Percentiles rank a stretch among this genome's conserved stretches.
phyloP scores from a whole-genome alignment of 2,888 invertebrate species.

The Drosophila recens region DNA sequence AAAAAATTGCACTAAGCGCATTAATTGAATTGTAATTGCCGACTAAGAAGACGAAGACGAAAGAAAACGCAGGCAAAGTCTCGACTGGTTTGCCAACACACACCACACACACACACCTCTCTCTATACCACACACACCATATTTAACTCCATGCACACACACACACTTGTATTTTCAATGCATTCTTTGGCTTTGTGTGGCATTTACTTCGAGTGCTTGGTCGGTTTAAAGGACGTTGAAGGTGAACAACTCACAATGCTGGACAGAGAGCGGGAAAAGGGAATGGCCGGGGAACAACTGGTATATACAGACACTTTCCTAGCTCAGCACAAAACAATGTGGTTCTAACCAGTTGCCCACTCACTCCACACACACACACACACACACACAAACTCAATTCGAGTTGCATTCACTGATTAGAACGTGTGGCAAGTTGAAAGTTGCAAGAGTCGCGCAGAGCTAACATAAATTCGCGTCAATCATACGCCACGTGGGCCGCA shows the following conservation, averaged over 20 bases:
- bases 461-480: slow-evolving; percentile 80
- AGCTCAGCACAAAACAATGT: slow-evolving; percentile 20
- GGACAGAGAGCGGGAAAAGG: not conserved
- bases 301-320: slow-evolving; percentile 18
- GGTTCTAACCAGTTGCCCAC: slow-evolving; percentile 49
- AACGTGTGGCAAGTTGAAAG: slow-evolving; percentile 76
- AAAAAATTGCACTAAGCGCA: slow-evolving; percentile 76
- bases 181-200: slow-evolving; percentile 42
- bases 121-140: slow-evolving; percentile 4
- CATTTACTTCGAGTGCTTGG: slow-evolving; percentile 34
- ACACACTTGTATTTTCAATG: slow-evolving; percentile 19
- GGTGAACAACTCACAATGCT: slow-evolving; percentile 65
- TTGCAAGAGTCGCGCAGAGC: slow-evolving; percentile 54
- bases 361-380: slow-evolving; percentile 2
- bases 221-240: slow-evolving; percentile 70
- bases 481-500: slow-evolving; percentile 78
- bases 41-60: slow-evolving; percentile 14
- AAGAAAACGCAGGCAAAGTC: slow-evolving; percentile 24
- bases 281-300: slow-evolving; percentile 18
- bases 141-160: slow-evolving; percentile 15
- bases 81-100: slow-evolving; percentile 64
- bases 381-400: slow-evolving; percentile 29
- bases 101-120: slow-evolving; percentile 11
- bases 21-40: slow-evolving; percentile 81
- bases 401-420: slow-evolving; percentile 62